phyloP scores from a whole-genome alignment of 30 jellyfish, hydroid and myxozoan species.

The Chironex yamaguchii region DNA sequence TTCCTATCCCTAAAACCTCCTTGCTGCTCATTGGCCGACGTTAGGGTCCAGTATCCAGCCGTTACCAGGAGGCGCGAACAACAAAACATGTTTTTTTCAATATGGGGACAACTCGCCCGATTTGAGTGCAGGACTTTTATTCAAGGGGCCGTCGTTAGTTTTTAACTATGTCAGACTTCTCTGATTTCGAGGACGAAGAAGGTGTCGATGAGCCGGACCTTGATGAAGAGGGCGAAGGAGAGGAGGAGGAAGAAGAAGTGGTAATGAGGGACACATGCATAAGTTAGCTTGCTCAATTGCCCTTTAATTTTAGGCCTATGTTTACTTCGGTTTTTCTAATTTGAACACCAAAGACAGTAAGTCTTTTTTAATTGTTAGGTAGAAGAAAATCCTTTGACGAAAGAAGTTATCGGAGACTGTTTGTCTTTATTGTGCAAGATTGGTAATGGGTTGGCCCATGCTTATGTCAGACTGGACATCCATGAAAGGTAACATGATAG shows the following conservation, averaged over 20 bases:
- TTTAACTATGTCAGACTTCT: slow-evolving; percentile 91
- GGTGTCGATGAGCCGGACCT: slow-evolving; percentile 86
- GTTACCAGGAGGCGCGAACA: no score
- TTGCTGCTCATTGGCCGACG: no score
- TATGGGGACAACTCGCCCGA: no score
- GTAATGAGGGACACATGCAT: background rate
- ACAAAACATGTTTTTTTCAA: no score
- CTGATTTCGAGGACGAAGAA: slow-evolving; percentile 91
- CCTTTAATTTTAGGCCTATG: background rate
- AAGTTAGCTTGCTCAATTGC: background rate
- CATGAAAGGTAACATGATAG: slow-evolving; percentile 89
- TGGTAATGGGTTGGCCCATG: slow-evolving; percentile 97
- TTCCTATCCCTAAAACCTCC: no score
- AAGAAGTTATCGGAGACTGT: slow-evolving; percentile 71
- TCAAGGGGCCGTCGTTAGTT: no score
- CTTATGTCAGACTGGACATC: slow-evolving; percentile 87
- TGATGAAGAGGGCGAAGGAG: slow-evolving; percentile 69
- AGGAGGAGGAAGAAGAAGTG: slow-evolving; percentile 73
- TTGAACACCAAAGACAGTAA: no score
- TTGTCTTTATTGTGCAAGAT: slow-evolving; percentile 87
- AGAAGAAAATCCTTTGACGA: slow-evolving; percentile 80
- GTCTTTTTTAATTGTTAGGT: slow-evolving; percentile 23
- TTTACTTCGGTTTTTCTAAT: background rate
- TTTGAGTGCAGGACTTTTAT: no score
- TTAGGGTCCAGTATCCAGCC: no score